phyloP scores from a whole-genome alignment of 1,140 invertebrate species.

The Aradophagus sp. region DNA sequence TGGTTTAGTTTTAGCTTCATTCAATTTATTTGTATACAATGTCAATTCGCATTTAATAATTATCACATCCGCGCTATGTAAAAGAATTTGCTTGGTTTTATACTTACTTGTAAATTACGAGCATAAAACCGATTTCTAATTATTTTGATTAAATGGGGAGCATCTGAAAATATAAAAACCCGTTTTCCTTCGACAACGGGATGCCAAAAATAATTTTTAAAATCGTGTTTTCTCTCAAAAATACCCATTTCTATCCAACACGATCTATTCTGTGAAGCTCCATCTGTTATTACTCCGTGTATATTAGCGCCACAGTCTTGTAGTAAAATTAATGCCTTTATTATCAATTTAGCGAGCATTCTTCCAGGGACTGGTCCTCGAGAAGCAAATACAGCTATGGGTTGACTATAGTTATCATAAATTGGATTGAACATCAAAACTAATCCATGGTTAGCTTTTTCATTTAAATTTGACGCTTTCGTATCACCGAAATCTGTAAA shows the following conservation, averaged over 20 bases:
- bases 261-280: slow-evolving; percentile 17
- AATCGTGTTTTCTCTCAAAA: slow-evolving; percentile 1
- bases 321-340: slow-evolving; percentile 28
- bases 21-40: no score
- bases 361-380: slow-evolving; percentile 16
- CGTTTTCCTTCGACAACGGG: slow-evolving; percentile 5
- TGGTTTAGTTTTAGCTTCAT: no score
- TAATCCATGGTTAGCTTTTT: slow-evolving; percentile 39
- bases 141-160: slow-evolving; percentile 11
- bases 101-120: no score
- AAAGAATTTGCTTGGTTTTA: no score
- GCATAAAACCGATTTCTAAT: slow-evolving; percentile 1
- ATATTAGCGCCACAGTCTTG: slow-evolving; percentile 20
- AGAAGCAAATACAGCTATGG: slow-evolving; percentile 38
- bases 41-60: no score
- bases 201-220: slow-evolving; percentile 5
- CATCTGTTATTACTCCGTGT: slow-evolving; percentile 26
- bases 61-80: no score
- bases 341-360: slow-evolving; percentile 26
- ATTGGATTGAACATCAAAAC: slow-evolving; percentile 39
- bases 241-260: slow-evolving; percentile 16
- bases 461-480: slow-evolving; percentile 4
- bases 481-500: slow-evolving; percentile 35
- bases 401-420: slow-evolving; percentile 22
- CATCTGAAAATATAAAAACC: slow-evolving; percentile 15